Evolutionary conservation across 2,888 invertebrate species (phyloP), one percentile per base, ranked within the genome.

Genomic region (Plusia festucae): DNA sequence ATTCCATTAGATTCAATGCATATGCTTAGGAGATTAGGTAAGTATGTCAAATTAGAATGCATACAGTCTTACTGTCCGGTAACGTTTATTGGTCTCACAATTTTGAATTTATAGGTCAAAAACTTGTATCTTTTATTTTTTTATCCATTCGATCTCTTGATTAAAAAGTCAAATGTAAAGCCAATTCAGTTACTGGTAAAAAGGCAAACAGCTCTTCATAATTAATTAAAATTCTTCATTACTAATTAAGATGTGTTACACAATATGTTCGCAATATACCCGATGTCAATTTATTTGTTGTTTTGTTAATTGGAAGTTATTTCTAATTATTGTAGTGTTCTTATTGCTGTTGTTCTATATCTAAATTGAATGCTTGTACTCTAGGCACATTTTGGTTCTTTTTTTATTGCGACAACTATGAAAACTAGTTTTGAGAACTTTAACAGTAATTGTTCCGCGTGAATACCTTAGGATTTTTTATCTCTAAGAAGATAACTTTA

Each of bases 191-290:
- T n/a, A 5, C 40, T n/a, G n/a, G 34, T 15, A 40, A n/a, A 9
- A n/a, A 1, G 4, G n/a, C n/a, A 4, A 4, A 40, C 40, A 40
- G 40, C n/a, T 6, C 40, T 40, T 7, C 40, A 7, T 40, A 40
- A n/a, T n/a, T 40, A 40, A 40, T 40, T 40, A n/a, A 40, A 40
- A 40, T 40, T 40, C n/a, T 40, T 40, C 4, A 40, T 40, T 40
- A 15, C n/a, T 40, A 40, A 40, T 40, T 40, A 40, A 40, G 40
- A 40, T 15, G 15, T 34, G 34, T 15, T n/a, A 5, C 34, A 34
- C 34, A 34, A n/a, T 15, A 34, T 34, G 34, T 15, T 15, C 40
- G 6, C n/a, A 40, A n/a, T 40, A n/a, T n/a, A n/a, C n/a, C 6
- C n/a, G n/a, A 5, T 40, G 40, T n/a, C 40, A 40, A 40, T 40